Base-by-base conservation (phyloP, 2,113 vertebrate genomes). In the Ptychochromis oligacanthus region DNA sequence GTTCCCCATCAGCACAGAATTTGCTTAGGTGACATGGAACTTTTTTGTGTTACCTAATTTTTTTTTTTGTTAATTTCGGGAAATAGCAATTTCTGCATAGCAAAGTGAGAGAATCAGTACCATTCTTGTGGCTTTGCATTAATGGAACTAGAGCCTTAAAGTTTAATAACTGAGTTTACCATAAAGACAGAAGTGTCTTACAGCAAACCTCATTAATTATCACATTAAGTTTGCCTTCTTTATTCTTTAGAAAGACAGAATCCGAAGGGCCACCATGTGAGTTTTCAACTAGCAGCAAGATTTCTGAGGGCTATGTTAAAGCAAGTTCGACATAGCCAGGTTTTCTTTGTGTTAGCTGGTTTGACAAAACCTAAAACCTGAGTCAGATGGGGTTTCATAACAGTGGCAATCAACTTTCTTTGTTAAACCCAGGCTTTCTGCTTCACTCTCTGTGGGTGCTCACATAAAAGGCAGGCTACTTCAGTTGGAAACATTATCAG, bases 131-230 rank as follows among this genome's bases (percentile, higher is more conserved):
- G 52, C 65, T 72, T 72, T 72, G 28, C 3, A 9, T 72, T 52
- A 52, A 52, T 31, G 6, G 28, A 72, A 52, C 65, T 72, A 72
- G 26, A 52, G 65, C 65, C 65, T 72, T 72, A 72, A 72, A n/a
- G 46, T 72, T 52, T 40, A 70, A 0, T 49, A 70, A 70, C 40
- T 70, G 40, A 70, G 64, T 70, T 70, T 70, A 70, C 40, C 40
- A 70, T 70, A 24, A 12, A 70, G 40, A 70, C 64, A 49, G 65
- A 13, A 49, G 40, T 49, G 65, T 70, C 65, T 70, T 72, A 52
- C 46, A 72, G 20, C 65, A 52, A 72, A 52, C 46, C 17, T 72
- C 65, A 52, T 67, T 67, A 15, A 10, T 2, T 31, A 0, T 31
- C 49, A 52, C 17, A 72, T 31, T n/a, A 5, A 31, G 52, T 72